Conservation (phyloP, 1,140 invertebrate species). For the Heliconius congener region DNA sequence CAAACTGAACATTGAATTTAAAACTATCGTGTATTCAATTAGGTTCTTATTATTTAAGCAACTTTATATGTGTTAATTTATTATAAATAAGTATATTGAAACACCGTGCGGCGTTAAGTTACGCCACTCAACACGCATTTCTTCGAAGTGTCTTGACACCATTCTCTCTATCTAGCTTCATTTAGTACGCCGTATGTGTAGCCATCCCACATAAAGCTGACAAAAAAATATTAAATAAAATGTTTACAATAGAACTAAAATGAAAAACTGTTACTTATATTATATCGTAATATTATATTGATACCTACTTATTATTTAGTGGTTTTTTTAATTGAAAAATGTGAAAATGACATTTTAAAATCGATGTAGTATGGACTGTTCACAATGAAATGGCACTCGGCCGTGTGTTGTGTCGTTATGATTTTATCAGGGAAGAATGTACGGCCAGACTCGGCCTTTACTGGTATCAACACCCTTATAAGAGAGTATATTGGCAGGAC, state of each 20-base stretch:
- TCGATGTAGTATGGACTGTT: constrained; percentile 13
- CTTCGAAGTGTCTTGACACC: too few species aligned
- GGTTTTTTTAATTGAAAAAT: not conserved
- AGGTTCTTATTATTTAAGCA: too few species aligned
- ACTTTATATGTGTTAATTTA: too few species aligned
- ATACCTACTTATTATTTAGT: not conserved
- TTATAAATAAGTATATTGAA: too few species aligned
- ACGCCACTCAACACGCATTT: too few species aligned
- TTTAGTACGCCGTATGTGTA: too few species aligned
- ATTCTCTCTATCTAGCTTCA: too few species aligned
- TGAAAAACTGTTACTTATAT: not conserved
- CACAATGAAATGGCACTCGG: constrained; percentile 56
- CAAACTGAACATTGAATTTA: too few species aligned
- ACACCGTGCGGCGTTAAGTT: too few species aligned
- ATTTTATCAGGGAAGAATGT: constrained; percentile 37
- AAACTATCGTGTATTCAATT: too few species aligned
- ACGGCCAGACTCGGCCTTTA: constrained; percentile 24
- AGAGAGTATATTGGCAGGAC: constrained; percentile 29
- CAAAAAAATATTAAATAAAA: not conserved
- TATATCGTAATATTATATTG: not conserved
- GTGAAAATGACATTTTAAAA: not conserved
- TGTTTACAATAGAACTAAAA: not conserved
- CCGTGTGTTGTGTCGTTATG: constrained; percentile 45
- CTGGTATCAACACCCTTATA: constrained; percentile 34
- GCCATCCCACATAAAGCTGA: not conserved